Conservation (phyloP, 2,888 invertebrate species). For the Globia sparganii region DNA sequence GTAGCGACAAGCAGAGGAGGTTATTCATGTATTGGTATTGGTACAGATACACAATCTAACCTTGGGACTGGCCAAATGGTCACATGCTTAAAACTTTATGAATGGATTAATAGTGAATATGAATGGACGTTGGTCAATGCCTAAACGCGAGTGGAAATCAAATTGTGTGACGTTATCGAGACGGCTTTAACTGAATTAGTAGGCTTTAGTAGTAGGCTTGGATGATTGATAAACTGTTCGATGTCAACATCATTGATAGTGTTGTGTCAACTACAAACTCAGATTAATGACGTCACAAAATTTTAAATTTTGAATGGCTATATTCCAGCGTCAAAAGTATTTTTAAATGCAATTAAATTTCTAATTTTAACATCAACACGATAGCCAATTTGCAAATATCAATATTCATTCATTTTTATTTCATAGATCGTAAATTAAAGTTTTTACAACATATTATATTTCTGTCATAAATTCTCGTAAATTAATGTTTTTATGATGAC, state of each 20-base stretch:
- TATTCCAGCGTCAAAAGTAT: conserved; percentile 18
- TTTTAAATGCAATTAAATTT: conserved; percentile 42
- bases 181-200: conserved; percentile 51
- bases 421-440: conserved; percentile 52
- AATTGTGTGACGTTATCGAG: conserved; percentile 71
- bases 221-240: conserved; percentile 35
- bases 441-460: conserved; percentile 52
- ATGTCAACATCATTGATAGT: conserved; percentile 35
- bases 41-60: conserved; percentile 76
- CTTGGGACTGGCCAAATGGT: conserved; percentile 77
- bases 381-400: conserved; percentile 53
- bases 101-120: conserved; percentile 79
- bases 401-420: conserved; percentile 44
- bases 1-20: conserved; percentile 79
- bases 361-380: conserved; percentile 40
- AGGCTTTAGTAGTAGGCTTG: conserved; percentile 40
- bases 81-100: conserved; percentile 76
- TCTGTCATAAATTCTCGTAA: conserved; percentile 64
- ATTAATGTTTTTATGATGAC: conserved; percentile 63
- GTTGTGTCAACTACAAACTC: conserved; percentile 11
- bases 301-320: background rate
- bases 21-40: conserved; percentile 72
- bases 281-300: background rate
- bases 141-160: conserved; percentile 71
- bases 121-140: conserved; percentile 76